A percentile compares a stretch with the other conserved stretches of the same genome.
phyloP scores from a whole-genome alignment of 2,113 vertebrate species.

The Oxygymnocypris stewartii region DNA sequence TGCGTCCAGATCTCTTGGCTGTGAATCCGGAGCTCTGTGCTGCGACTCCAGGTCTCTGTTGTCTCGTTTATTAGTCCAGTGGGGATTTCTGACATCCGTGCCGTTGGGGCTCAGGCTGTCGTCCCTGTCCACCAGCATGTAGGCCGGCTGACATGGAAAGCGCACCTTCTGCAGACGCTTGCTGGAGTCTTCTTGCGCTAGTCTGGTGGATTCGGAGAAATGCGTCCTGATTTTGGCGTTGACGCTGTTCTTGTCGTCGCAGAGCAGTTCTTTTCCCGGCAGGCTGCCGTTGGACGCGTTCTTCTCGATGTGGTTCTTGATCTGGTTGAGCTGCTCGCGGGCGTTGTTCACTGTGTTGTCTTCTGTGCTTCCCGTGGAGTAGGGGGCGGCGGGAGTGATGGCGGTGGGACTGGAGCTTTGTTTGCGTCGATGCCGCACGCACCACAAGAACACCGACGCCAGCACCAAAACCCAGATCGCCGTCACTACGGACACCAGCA shows the following conservation, averaged over 20 bases:
- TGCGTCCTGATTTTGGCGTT: constrained; percentile 87
- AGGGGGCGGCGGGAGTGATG: constrained; percentile 49
- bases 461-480: constrained; percentile 84
- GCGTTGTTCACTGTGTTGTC: constrained; percentile 86
- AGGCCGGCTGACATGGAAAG: constrained; percentile 81
- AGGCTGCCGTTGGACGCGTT: constrained; percentile 69
- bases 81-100: constrained; percentile 75
- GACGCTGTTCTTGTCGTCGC: constrained; percentile 86
- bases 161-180: constrained; percentile 84
- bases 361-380: background rate
- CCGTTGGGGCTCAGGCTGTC: constrained; percentile 74
- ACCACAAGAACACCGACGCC: constrained; percentile 82
- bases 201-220: constrained; percentile 67
- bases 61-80: constrained; percentile 92
- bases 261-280: constrained; percentile 65
- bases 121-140: constrained; percentile 88
- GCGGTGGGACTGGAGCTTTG: constrained; percentile 69
- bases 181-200: constrained; percentile 80
- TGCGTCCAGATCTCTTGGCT: constrained; percentile 82
- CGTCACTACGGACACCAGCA: constrained; percentile 84
- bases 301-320: constrained; percentile 92
- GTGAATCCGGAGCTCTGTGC: constrained; percentile 34
- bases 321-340: constrained; percentile 90
- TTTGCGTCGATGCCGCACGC: constrained; percentile 82
- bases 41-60: constrained; percentile 90